These are phyloP conservation scores for Zoroaster sp. DNA, from an alignment of 53 echinoderm and acorn worm species.

Conservation along the genomic window DNA sequence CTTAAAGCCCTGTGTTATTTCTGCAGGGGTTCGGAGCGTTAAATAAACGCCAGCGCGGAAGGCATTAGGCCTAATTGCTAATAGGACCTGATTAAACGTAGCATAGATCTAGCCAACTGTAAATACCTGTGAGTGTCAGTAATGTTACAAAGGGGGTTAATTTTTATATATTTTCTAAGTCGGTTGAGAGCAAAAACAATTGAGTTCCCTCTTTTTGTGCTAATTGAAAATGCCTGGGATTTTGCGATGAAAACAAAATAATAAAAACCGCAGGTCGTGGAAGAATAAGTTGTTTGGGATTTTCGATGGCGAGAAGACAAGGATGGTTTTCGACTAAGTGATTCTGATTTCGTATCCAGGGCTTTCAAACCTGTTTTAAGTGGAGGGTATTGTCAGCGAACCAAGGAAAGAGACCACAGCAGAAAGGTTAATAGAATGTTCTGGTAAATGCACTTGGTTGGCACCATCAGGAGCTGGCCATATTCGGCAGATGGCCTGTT, in stretches of 20 bases:
- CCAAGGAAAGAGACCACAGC: too few species aligned
- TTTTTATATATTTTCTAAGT: background rate
- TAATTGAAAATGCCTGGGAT: conserved; percentile 18
- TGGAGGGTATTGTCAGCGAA: too few species aligned
- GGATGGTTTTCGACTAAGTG: too few species aligned
- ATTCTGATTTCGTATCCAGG: too few species aligned
- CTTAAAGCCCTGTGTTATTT: conserved; percentile 35
- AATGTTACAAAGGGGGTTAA: background rate
- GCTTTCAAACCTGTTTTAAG: too few species aligned
- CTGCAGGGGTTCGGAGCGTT: conserved; percentile 31
- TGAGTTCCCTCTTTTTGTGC: background rate
- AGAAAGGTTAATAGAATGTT: too few species aligned
- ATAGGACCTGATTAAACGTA: conserved; percentile 42
- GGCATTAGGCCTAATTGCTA: conserved; percentile 50
- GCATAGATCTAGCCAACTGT: conserved; percentile 28
- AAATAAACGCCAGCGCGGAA: conserved; percentile 48
- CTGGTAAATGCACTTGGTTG: too few species aligned
- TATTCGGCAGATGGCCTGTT: too few species aligned
- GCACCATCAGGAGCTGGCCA: too few species aligned
- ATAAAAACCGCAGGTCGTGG: background rate
- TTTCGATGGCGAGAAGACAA: background rate
- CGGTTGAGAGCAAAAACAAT: conserved; percentile 4
- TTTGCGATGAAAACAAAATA: conserved; percentile 31
- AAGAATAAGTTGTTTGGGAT: background rate
- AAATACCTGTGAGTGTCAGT: conserved; percentile 18